Percentiles rank a stretch among this genome's conserved stretches.
These are phyloP conservation scores for Parapsyche elsis DNA, from an alignment of 1,140 invertebrate species.

Conservation along the genomic window DNA sequence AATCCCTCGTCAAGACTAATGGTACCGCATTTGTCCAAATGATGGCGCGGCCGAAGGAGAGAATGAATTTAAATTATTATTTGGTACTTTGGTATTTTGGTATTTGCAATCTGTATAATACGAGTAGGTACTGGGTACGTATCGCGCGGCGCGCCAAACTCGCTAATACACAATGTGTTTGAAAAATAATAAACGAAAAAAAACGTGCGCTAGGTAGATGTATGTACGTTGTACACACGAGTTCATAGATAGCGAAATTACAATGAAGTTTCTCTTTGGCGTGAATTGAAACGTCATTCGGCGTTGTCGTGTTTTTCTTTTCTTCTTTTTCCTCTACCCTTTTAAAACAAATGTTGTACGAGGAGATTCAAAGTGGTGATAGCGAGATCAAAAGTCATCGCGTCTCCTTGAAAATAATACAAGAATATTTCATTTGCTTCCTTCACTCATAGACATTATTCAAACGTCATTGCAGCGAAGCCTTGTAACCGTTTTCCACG, in stretches of 20 bases:
- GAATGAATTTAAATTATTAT: constrained; percentile 72
- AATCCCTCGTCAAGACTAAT: constrained; percentile 62
- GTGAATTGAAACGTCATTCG: constrained; percentile 1
- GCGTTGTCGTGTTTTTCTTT: not conserved
- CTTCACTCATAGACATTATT: constrained; percentile 35
- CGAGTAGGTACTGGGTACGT: constrained; percentile 33
- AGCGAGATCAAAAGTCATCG: constrained; percentile 27
- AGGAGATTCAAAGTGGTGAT: constrained; percentile 21
- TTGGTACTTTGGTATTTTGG: constrained; percentile 60
- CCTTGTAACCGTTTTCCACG: constrained; percentile 23
- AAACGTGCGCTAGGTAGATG: too few relatives aligned
- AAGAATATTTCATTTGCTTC: constrained; percentile 33
- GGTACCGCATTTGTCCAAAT: constrained; percentile 70
- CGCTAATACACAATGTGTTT: not conserved
- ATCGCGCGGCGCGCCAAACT: not conserved
- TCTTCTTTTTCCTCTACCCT: not conserved
- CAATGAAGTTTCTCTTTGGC: not conserved
- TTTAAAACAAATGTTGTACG: not conserved
- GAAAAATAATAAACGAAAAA: not conserved
- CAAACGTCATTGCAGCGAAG: constrained; percentile 40
- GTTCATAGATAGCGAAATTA: too few relatives aligned
- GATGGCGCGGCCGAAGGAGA: constrained; percentile 69
- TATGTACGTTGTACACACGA: too few relatives aligned
- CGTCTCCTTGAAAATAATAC: constrained; percentile 30
- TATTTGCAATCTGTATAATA: constrained; percentile 55